Percentiles rank a stretch among this genome's conserved stretches.
phyloP scores from a whole-genome alignment of 2,888 invertebrate genomes.

The Leucania comma region DNA sequence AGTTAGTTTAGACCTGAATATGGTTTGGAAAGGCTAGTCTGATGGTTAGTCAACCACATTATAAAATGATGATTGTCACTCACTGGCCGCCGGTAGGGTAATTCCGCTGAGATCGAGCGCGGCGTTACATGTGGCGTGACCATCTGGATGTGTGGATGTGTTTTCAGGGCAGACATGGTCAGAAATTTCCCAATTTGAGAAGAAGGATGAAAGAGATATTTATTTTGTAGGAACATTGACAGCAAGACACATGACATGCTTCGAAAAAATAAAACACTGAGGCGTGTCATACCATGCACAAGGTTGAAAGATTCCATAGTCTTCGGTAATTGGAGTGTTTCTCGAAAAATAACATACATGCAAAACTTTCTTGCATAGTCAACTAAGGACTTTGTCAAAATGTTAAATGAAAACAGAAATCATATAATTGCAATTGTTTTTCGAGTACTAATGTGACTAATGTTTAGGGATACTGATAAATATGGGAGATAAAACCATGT shows the following conservation, averaged over 20 bases:
- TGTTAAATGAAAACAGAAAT: slow-evolving; percentile 20
- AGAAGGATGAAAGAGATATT: slow-evolving; percentile 42
- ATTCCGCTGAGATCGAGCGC: slow-evolving; percentile 79
- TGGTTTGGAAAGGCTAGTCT: slow-evolving; percentile 26
- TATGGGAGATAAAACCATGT: background rate
- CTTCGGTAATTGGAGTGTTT: background rate
- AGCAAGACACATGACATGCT: slow-evolving; percentile 37
- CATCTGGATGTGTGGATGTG: slow-evolving; percentile 46
- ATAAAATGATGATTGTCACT: slow-evolving; percentile 53
- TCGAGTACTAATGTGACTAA: slow-evolving; percentile 6
- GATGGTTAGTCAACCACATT: slow-evolving; percentile 39
- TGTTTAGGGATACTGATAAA: slow-evolving; percentile 1
- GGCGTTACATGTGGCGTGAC: slow-evolving; percentile 87
- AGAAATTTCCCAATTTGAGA: slow-evolving; percentile 67
- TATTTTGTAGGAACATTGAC: slow-evolving; percentile 26
- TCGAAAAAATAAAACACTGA: slow-evolving; percentile 14
- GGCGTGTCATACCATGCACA: slow-evolving; percentile 32
- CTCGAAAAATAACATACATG: slow-evolving; percentile 43
- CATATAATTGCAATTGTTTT: background rate
- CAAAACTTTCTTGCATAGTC: slow-evolving; percentile 24
- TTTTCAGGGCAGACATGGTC: slow-evolving; percentile 86
- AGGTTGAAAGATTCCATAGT: slow-evolving; percentile 15
- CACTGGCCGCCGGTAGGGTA: slow-evolving; percentile 83
- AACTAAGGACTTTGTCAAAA: slow-evolving; percentile 8
- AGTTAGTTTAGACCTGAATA: background rate